These are phyloP conservation scores for Athetis lepigone DNA, from an alignment of 2,888 invertebrate genomes.

Conservation along the genomic window DNA sequence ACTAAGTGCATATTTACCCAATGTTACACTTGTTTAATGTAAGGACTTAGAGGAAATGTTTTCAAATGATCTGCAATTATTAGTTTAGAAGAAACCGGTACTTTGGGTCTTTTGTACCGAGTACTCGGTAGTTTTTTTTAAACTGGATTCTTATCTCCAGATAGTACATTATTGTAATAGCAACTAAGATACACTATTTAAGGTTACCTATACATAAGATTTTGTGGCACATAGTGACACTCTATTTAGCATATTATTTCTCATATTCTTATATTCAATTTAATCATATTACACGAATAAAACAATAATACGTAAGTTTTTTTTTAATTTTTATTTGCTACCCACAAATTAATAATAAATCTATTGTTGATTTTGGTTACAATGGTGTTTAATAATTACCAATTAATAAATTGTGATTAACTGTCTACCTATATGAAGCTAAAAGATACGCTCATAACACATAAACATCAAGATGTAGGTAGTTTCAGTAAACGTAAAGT, in stretches of 20 bases:
- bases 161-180: constrained; percentile 22
- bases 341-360: constrained; percentile 45
- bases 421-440: background rate
- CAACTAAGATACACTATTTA: constrained; percentile 23
- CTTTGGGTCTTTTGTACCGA: constrained; percentile 24
- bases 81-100: constrained; percentile 50
- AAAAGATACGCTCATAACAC: constrained; percentile 11
- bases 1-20: constrained; percentile 10
- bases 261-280: constrained; percentile 3
- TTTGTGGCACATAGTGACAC: constrained; percentile 55
- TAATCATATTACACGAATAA: constrained; percentile 39
- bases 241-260: constrained; percentile 35
- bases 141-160: constrained; percentile 34
- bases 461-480: constrained; percentile 25
- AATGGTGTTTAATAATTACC: constrained; percentile 10
- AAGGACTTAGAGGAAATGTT: constrained; percentile 56
- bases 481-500: constrained; percentile 20
- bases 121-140: constrained; percentile 24
- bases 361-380: constrained; percentile 26
- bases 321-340: constrained; percentile 45
- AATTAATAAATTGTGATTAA: constrained; percentile 14
- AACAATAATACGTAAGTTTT: constrained; percentile 38
- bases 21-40: constrained; percentile 34
- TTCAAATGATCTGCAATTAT: constrained; percentile 62
- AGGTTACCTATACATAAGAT: constrained; percentile 33